Base-by-base conservation (phyloP, 1,140 invertebrate genomes). In the Cydia splendana region DNA sequence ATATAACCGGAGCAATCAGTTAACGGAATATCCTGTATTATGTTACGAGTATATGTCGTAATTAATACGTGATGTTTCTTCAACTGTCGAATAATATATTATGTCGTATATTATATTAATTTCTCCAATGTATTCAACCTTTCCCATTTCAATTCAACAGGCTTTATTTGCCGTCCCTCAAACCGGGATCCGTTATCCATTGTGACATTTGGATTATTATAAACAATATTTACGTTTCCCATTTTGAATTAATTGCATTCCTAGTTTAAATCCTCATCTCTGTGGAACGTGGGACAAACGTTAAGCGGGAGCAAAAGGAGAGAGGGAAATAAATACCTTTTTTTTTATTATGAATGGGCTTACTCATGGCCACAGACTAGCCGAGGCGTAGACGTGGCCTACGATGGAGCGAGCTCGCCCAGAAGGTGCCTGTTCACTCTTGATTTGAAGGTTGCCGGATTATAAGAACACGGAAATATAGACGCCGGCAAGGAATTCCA, bases 181-280 rank as follows among this genome's bases (percentile, higher is more conserved):
- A 38, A 34, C 12, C 30, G 51, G 74, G 48, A 34, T 34, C 51
- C 45, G 18, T 12, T 73, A 73, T 78, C 76, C 75, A 85, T 87
- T 88, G 24, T 84, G 82, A 85, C 82, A 82, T 84, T 82, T 65
- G 75, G 74, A 79, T 80, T 84, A 75, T 81, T 80, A 83, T 82
- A 77, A 86, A 84, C 85, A 78, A 81, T 83, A 83, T 84, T 85
- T 83, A 84, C 80, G 73, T 80, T 84, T 82, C 79, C 80, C 82
- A 38, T 81, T 82, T 80, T 80, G 82, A 82, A 84, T 88, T 89
- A 88, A 89, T 88, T 86, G 86, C 84, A 85, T 87, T 87, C 81
- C 78, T 85, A 84, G 79, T 81, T 65, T 34, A 69, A 71, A 67
- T 71, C n/a, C 30, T 42, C n/a, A 13, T 4, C 13, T 18, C 12